These are phyloP conservation scores for Notiomystis cincta DNA, from an alignment of 2,113 vertebrate genomes.

Conservation along the genomic window DNA sequence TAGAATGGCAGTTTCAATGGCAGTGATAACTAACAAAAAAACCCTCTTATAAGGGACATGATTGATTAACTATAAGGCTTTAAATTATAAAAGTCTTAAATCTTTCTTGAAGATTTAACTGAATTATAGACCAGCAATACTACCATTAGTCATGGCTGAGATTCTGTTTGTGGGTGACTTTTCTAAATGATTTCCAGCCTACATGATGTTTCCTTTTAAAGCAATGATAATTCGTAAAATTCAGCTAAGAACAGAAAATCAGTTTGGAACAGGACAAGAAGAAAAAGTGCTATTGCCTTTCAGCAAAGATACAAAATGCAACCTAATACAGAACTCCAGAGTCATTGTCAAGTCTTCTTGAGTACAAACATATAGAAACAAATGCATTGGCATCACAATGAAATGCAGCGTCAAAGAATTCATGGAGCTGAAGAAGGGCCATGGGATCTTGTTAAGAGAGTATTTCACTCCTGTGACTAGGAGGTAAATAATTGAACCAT, in stretches of 20 bases:
- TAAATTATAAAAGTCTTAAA: constrained; percentile 16
- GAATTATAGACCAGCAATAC: constrained; percentile 11
- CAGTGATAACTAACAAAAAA: neutral
- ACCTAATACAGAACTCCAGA: neutral
- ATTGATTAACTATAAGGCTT: neutral
- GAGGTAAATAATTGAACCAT: neutral
- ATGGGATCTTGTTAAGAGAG: neutral
- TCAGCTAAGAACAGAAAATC: neutral
- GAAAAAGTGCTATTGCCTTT: neutral
- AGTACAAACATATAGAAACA: neutral
- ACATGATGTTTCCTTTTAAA: constrained; percentile 33
- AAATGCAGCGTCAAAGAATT: neutral
- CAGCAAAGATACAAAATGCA: neutral
- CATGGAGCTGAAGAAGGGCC: neutral
- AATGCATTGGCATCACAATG: neutral
- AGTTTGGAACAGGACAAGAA: neutral
- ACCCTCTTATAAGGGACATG: neutral
- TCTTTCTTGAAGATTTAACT: constrained; percentile 23
- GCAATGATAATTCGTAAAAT: constrained; percentile 6
- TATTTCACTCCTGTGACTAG: neutral
- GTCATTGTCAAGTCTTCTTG: neutral
- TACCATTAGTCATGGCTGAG: constrained; percentile 4
- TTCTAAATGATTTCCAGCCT: constrained; percentile 43
- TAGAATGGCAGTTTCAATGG: neutral
- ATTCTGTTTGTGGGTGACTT: constrained; percentile 41